A percentile compares a stretch with the other conserved stretches of the same genome.
Evolutionary conservation across 1,140 invertebrate species (phyloP).

Genomic region (Stegodyphus mimosarum): DNA sequence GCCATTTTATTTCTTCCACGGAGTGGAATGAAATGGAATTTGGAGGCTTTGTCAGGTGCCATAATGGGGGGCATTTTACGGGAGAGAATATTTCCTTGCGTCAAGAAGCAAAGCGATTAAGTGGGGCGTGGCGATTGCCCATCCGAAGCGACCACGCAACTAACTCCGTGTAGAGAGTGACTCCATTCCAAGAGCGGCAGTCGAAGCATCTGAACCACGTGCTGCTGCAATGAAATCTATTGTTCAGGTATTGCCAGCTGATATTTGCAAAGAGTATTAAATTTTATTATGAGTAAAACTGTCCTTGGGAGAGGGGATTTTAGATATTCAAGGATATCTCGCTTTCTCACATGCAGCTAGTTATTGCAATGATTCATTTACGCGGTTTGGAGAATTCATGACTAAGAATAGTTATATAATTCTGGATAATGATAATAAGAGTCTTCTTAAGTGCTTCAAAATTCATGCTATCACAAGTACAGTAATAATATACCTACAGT

Average conservation of each 20-base stretch:
- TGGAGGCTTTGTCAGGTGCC: slow-evolving; percentile 5
- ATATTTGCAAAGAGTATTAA: too few relatives aligned
- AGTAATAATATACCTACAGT: too few relatives aligned
- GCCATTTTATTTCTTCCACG: slow-evolving; percentile 37
- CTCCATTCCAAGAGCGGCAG: slow-evolving; percentile 34
- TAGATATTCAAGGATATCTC: too few relatives aligned
- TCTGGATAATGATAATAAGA: too few relatives aligned
- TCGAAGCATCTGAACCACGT: slow-evolving; percentile 11
- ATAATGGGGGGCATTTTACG: slow-evolving; percentile 25
- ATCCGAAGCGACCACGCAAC: slow-evolving; percentile 13
- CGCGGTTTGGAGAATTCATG: too few relatives aligned
- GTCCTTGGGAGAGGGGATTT: too few relatives aligned
- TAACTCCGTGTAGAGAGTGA: neutral
- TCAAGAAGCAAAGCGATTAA: slow-evolving; percentile 19
- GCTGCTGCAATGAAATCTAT: neutral
- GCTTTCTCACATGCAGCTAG: too few relatives aligned
- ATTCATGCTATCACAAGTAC: too few relatives aligned
- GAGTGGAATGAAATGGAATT: slow-evolving; percentile 51
- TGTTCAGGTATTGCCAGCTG: neutral
- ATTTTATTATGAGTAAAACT: too few relatives aligned
- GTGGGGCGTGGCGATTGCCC: slow-evolving; percentile 41
- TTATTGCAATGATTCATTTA: too few relatives aligned
- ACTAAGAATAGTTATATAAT: too few relatives aligned
- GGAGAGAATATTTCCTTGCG: slow-evolving; percentile 32
- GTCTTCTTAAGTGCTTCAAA: too few relatives aligned